A percentile compares a stretch with the other conserved stretches of the same genome.
These are phyloP conservation scores for Caenorhabditis sp. DNA, from an alignment of 2,888 invertebrate genomes.

Conservation along the genomic window DNA sequence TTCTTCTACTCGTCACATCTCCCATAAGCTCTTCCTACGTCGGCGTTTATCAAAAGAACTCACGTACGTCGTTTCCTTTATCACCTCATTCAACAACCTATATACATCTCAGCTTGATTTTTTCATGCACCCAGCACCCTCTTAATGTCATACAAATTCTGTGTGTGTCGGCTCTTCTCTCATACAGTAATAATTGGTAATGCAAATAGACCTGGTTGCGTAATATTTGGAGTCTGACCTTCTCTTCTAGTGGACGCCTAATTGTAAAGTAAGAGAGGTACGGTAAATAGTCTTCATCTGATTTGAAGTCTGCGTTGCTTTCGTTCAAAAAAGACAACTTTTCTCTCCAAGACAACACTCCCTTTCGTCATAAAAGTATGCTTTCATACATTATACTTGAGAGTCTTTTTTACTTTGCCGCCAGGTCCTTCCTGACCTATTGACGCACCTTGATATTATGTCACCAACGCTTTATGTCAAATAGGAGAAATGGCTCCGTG, in stretches of 20 bases:
- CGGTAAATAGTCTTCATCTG: constrained; percentile 12
- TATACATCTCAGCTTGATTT: constrained; percentile 12
- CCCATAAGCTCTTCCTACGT: constrained; percentile 6
- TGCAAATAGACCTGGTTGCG: constrained; percentile 24
- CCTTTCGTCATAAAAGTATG: too few relatives aligned
- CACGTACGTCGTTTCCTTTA: constrained; percentile 44
- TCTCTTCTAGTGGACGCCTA: not conserved
- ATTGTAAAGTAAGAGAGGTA: not conserved
- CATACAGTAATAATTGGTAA: constrained; percentile 32
- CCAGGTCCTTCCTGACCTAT: not conserved
- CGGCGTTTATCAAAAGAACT: constrained; percentile 50
- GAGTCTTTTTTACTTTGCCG: not conserved
- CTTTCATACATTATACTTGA: not conserved
- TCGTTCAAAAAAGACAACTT: not conserved
- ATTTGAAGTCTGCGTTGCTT: not conserved
- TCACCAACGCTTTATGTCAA: constrained; percentile 46
- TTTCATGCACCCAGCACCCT: constrained; percentile 19
- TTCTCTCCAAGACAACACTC: too few relatives aligned
- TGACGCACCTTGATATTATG: constrained; percentile 17
- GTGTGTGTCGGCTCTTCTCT: not conserved
- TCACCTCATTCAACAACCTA: constrained; percentile 53
- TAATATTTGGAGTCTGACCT: constrained; percentile 36
- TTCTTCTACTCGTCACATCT: not conserved
- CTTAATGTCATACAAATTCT: constrained; percentile 5
- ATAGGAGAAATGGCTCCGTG: not conserved